Base-by-base conservation (phyloP, 2,888 invertebrate genomes). In the Apoda limacodes region DNA sequence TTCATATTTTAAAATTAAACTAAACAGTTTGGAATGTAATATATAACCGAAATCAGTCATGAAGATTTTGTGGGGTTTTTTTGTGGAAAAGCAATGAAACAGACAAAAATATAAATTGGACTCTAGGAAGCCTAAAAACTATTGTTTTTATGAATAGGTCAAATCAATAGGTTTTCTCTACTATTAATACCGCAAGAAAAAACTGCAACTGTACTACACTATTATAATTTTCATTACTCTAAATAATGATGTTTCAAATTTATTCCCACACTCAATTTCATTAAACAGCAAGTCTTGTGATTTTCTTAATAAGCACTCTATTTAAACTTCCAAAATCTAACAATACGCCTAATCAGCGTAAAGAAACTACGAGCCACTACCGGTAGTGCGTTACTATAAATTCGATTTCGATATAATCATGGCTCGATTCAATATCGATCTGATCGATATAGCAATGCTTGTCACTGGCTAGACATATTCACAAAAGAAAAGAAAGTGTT, bases 401-500 rank as follows among this genome's bases (percentile, higher is more conserved):
- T 43, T 41, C 35, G 26, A n/a, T 45, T 39, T 42, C 41, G 39
- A 49, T 62, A 63, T 66, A 74, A 76, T 76, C 71, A 76, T 54
- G 63, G 37, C 44, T 52, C 65, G 67, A 74, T 74, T 72, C 69
- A 50, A 34, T 42, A 49, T 38, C 42, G 46, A 43, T 48, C 43
- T 67, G 72, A 66, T 70, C 70, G 75, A 74, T 68, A 72, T 71
- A 59, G 55, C 45, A 55, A 60, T 66, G 67, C 55, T 60, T 68
- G 69, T 71, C 65, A 60, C 61, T 39, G 35, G 45, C 47, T 43
- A 50, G 57, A 59, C 45, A 42, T 40, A 37, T 46, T 37, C 52
- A 74, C 74, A 76, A 78, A 63, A 52, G 72, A 67, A 70, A 66
- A 54, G 76, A 75, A 78, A 78, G 74, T 65, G 61, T 48, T 59